Evolutionary conservation across 2,113 vertebrate species (phyloP).

Genomic region (Dromaius novaehollandiae): DNA sequence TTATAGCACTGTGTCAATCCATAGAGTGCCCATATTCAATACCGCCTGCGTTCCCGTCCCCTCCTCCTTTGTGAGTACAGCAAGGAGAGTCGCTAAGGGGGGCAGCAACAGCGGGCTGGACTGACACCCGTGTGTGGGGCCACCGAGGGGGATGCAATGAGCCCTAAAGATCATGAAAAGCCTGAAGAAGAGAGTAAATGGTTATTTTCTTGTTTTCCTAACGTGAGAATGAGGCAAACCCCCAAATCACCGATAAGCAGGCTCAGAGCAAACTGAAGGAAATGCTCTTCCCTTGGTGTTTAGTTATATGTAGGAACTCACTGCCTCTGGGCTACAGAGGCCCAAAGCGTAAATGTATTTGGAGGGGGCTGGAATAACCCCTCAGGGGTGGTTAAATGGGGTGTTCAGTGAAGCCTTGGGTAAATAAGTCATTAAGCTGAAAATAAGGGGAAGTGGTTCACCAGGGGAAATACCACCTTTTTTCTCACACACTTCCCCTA

Average conservation of each 20-base stretch:
- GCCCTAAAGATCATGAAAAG: neutral
- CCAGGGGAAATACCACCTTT: neutral
- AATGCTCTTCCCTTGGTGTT: neutral
- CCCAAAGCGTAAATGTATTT: neutral
- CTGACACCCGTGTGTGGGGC: accelerated
- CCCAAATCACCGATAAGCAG: neutral
- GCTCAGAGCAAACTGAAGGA: neutral
- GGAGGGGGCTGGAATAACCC: neutral
- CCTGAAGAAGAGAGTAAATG: neutral
- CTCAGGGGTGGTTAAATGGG: accelerated
- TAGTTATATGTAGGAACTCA: neutral
- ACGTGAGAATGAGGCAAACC: neutral
- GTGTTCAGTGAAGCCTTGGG: neutral
- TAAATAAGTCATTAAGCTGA: neutral
- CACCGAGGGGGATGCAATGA: accelerated
- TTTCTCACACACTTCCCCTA: neutral
- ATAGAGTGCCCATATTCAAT: neutral
- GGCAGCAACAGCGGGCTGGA: neutral
- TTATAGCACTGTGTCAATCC: neutral
- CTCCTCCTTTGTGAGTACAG: neutral
- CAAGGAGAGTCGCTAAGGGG: neutral
- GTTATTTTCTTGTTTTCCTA: neutral
- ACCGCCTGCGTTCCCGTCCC: accelerated
- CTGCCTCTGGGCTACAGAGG: neutral
- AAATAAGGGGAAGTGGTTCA: neutral